Base-by-base conservation (phyloP, 2,113 vertebrate species). In the Chloebia gouldiae region DNA sequence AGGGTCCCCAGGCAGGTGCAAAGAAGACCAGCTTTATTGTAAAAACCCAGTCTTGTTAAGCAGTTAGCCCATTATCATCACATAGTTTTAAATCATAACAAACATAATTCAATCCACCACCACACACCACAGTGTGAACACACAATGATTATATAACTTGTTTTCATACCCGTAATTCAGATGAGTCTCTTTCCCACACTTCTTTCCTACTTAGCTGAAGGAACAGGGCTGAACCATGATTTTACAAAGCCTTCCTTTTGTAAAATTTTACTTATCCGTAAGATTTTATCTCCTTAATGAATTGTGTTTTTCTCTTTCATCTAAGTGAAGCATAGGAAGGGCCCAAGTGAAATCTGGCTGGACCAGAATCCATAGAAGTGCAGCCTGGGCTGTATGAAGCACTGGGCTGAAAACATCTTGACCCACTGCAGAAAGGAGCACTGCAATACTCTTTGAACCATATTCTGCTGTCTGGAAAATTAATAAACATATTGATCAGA, bases 131-230 rank as follows among this genome's bases (percentile, higher is more conserved):
- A 0, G 9, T 40, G 28, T 40, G 73, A 60, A 31, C 27, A 25
- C 6, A 0, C 2, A 1, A 49, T 21, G 18, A 23, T n/a, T 63
- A 6, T 12, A 7, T 12, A 7, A 28, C 14, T 42, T 78, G 8
- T 10, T 42, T n/a, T 27, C 23, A 45, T 33, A n/a, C 30, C 18
- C 23, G 14, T n/a, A 16, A 13, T 40, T 50, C 22, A 33, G 35
- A 45, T 16, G 22, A 33, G 28, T 40, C 45, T 50, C 35, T 33
- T 39, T n/a, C 75, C 30, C 30, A 21, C 44, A 50, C 10, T 40
- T 17, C 45, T 33, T 33, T 50, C 16, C 17, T 40, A 9, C 22
- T 27, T 3, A 25, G 35, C 23, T 6, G 1, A 51, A 51, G 57
- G 17, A 51, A n/a, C 75, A 63, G 30, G 13, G 28, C 59, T 28